Evolutionary conservation across 2,113 vertebrate genomes (phyloP).

Genomic region (Calyptommatus sinebrachiatus): DNA sequence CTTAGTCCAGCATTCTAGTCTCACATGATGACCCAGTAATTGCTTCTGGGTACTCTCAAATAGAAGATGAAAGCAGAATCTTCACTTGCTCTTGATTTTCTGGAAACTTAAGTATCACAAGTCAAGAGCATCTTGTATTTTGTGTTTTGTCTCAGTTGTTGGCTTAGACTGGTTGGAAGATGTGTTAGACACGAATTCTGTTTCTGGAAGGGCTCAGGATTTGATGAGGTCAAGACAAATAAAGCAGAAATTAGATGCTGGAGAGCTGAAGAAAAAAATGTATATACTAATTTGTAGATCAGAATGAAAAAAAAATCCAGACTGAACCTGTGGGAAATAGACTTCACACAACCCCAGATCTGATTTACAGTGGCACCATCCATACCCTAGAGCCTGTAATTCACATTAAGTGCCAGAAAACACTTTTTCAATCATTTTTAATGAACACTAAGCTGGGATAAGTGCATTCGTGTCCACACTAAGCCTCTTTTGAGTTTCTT

Average conservation of each 20-base stretch:
- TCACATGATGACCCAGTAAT: no score
- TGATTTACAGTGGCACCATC: not conserved
- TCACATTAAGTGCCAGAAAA: no score
- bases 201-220: not conserved
- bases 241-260: not conserved
- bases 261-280: not conserved
- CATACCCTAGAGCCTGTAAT: no score
- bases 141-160: not conserved
- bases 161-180: not conserved
- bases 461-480: no score
- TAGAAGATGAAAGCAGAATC: no score
- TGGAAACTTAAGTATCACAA: not conserved
- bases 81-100: not conserved
- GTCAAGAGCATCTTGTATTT: not conserved
- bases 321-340: no score
- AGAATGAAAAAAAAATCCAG: not conserved
- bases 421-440: no score
- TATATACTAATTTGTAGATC: not conserved
- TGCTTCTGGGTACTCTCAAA: no score
- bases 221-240: not conserved
- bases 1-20: no score
- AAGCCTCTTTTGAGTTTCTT: no score
- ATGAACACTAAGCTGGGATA: no score
- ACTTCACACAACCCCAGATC: no score
- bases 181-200: not conserved